phyloP scores from a whole-genome alignment of 2,113 vertebrate species.

The Pseudorectes ferrugineus region DNA sequence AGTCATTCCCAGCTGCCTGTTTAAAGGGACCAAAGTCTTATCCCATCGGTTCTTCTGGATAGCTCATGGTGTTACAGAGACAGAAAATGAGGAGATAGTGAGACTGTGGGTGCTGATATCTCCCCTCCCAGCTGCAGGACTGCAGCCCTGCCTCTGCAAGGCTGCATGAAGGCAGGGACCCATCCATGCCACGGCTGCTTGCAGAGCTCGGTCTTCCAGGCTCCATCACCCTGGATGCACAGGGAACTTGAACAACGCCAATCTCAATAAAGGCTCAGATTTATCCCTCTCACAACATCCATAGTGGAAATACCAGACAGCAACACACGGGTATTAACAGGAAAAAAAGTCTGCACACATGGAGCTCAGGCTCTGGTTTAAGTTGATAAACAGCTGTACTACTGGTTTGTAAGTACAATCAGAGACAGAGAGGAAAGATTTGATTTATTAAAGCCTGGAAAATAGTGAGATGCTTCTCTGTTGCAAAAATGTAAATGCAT shows the following conservation, averaged over 20 bases:
- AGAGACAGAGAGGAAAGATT: background rate
- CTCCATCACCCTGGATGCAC: fast-evolving
- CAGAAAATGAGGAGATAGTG: background rate
- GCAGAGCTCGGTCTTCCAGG: fast-evolving
- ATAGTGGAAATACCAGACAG: background rate
- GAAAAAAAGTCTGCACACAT: background rate
- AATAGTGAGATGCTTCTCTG: background rate
- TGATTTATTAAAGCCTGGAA: background rate
- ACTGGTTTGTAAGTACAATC: background rate
- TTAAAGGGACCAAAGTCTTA: background rate
- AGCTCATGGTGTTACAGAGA: background rate
- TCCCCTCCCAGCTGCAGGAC: background rate
- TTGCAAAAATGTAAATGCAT: background rate
- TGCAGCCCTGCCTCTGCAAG: background rate
- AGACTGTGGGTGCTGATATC: background rate
- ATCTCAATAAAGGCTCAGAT: background rate
- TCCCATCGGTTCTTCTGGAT: background rate
- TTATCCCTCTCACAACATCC: background rate
- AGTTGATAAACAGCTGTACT: background rate
- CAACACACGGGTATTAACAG: fast-evolving
- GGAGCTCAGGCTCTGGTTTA: background rate
- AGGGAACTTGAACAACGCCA: fast-evolving
- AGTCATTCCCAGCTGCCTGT: background rate
- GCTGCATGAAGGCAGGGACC: background rate
- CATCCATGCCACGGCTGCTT: fast-evolving